Conservation (phyloP, 2,797 vertebrate genomes). For the Miichthys miiuy region DNA sequence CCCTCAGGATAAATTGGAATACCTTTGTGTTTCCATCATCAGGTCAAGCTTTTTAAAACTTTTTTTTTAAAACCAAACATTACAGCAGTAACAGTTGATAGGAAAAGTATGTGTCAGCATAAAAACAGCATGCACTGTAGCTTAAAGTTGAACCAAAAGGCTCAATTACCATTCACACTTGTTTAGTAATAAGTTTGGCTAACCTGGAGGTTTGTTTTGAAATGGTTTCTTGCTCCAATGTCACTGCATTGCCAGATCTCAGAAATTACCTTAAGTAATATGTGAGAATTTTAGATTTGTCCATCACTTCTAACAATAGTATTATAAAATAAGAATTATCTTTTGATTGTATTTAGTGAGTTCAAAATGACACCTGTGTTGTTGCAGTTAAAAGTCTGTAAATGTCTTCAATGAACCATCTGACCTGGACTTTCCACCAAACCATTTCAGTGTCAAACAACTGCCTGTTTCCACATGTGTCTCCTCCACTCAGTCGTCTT, state of each 20-base stretch:
- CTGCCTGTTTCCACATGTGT: slow-evolving; percentile 17
- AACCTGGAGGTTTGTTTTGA: background rate
- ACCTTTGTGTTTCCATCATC: background rate
- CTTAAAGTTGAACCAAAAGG: background rate
- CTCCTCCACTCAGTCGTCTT: slow-evolving; percentile 16
- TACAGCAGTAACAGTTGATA: too few relatives aligned
- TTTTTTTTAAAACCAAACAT: background rate
- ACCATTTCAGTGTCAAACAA: slow-evolving; percentile 11
- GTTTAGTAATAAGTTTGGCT: background rate
- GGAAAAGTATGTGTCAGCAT: background rate
- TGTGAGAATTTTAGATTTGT: too few relatives aligned
- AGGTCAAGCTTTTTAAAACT: background rate
- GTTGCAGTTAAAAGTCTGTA: slow-evolving; percentile 4
- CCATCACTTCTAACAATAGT: too few relatives aligned
- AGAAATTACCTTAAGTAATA: background rate
- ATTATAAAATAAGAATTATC: background rate
- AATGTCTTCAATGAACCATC: slow-evolving; percentile 10
- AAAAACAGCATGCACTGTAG: background rate
- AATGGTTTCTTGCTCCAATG: background rate
- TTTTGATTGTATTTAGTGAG: background rate
- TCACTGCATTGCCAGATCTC: slow-evolving; percentile 1
- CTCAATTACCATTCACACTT: background rate
- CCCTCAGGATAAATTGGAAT: background rate
- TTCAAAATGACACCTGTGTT: background rate
- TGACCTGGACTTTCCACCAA: slow-evolving; percentile 12